Conservation (phyloP, 2,888 invertebrate species). For the Gasteruption jaculator region DNA sequence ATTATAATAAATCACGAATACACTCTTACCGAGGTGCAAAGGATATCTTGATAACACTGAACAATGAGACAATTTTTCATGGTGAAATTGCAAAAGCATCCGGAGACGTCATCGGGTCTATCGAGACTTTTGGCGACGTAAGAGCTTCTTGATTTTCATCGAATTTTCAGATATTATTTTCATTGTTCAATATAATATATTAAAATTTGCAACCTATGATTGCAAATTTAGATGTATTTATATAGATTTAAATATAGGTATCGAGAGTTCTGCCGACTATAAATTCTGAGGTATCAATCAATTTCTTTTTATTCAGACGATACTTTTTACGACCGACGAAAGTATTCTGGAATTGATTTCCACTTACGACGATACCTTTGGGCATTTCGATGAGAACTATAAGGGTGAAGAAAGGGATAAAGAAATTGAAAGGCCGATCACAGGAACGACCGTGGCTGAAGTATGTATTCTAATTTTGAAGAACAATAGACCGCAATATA, state of each 20-base stretch:
- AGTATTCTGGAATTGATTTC: slow-evolving; percentile 64
- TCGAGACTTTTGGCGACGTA: slow-evolving; percentile 70
- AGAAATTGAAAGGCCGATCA: slow-evolving; percentile 60
- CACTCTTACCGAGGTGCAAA: slow-evolving; percentile 76
- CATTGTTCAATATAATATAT: slow-evolving; percentile 4
- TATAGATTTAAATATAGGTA: slow-evolving; percentile 1
- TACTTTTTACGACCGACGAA: slow-evolving; percentile 77
- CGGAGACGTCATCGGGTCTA: slow-evolving; percentile 67
- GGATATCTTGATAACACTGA: slow-evolving; percentile 66
- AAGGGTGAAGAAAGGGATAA: slow-evolving; percentile 52
- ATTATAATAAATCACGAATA: slow-evolving; percentile 84
- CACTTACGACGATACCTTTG: slow-evolving; percentile 53
- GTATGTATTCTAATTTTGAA: no score
- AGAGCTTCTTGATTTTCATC: slow-evolving; percentile 42
- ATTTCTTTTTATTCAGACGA: slow-evolving; percentile 62
- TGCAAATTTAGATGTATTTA: neutral
- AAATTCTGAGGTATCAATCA: neutral
- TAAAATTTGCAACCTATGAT: slow-evolving; percentile 12
- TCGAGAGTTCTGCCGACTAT: slow-evolving; percentile 4
- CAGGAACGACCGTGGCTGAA: slow-evolving; percentile 58
- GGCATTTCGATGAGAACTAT: slow-evolving; percentile 45
- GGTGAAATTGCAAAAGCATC: slow-evolving; percentile 79
- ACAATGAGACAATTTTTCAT: slow-evolving; percentile 67
- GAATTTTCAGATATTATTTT: slow-evolving; percentile 3
- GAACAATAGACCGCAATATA: no score